Base-by-base conservation (phyloP, 2,797 vertebrate genomes). In the Poecilia gillii region DNA sequence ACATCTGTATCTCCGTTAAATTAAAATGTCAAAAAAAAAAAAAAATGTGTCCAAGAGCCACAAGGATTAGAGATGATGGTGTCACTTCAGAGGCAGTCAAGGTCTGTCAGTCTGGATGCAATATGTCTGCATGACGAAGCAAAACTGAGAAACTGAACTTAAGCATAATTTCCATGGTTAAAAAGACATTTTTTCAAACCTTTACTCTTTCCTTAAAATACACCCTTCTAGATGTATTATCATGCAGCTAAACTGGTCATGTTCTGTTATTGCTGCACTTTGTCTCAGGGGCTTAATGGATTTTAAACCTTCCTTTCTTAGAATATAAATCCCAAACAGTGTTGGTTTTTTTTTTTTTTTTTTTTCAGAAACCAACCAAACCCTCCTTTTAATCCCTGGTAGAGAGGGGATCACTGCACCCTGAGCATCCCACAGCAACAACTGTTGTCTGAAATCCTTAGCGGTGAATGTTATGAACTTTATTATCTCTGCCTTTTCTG, bases 1-100 rank as follows among this genome's bases (percentile, higher is more conserved):
- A 45, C 12, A 45, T 43, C 36, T 43, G 51, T 28, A 39, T 74
- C 51, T 74, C 11, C 13, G 7, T 57, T 74, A 57, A 73, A 74
- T 57, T 36, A 28, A 74, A 74, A 74, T 43, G 49, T 74, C 73
- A 41, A 25, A 73, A 55, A 16, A 47, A 16, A 47, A 47, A 47
- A 6, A 49, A 3, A 8, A 3, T 51, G 20, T 57, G 25, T 57
- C 36, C n/a, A 57, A 41, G 73, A 28, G 36, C 36, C 73, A 28
- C 13, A 9, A 39, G 39, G 39, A 74, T 39, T 53, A 53, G 72
- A 33, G 57, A 43, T 45, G 53, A 28, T 64, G 46, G 45, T 75
- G 28, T 28, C 41, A 47, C n/a, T 33, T n/a, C 16, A 46, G 57
- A 43, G 18, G 20, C 55, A 7, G 36, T 18, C 36, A 18, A 76